Percentiles rank a stretch among this genome's conserved stretches.
phyloP scores from a whole-genome alignment of 2,797 vertebrate genomes.

The Gymnothorax reevesii region DNA sequence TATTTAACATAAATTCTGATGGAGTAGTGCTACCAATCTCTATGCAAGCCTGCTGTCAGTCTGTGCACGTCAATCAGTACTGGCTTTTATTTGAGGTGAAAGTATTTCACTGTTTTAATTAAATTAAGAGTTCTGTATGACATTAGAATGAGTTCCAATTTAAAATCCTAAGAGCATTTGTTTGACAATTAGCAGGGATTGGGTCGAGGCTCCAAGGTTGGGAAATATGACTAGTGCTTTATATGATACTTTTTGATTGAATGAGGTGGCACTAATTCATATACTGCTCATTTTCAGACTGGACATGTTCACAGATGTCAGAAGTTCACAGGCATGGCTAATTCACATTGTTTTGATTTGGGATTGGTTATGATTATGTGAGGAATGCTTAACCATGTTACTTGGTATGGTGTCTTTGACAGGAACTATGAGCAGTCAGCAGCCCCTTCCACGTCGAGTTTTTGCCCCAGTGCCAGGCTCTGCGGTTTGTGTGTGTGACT shows the following conservation, averaged over 20 bases:
- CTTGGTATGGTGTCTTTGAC: constrained; percentile 34
- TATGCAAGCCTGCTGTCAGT: neutral
- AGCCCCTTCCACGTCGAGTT: constrained; percentile 80
- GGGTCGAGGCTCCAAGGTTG: neutral
- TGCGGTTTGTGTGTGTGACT: constrained; percentile 83
- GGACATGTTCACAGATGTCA: neutral
- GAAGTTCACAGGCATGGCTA: neutral
- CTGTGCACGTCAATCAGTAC: neutral
- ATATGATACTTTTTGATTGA: neutral
- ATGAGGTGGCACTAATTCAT: neutral
- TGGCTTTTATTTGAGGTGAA: neutral
- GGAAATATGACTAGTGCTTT: neutral
- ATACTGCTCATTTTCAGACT: neutral
- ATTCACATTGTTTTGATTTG: neutral
- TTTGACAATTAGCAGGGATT: neutral
- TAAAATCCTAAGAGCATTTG: neutral
- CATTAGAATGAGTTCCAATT: neutral
- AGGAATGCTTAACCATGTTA: neutral
- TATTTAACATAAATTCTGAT: neutral
- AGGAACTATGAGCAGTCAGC: constrained; percentile 48
- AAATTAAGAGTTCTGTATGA: neutral
- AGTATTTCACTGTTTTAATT: neutral
- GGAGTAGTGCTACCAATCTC: neutral
- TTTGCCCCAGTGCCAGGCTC: constrained; percentile 77
- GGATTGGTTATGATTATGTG: neutral